phyloP scores from a whole-genome alignment of 2,113 vertebrate genomes.

The Clupea harengus region DNA sequence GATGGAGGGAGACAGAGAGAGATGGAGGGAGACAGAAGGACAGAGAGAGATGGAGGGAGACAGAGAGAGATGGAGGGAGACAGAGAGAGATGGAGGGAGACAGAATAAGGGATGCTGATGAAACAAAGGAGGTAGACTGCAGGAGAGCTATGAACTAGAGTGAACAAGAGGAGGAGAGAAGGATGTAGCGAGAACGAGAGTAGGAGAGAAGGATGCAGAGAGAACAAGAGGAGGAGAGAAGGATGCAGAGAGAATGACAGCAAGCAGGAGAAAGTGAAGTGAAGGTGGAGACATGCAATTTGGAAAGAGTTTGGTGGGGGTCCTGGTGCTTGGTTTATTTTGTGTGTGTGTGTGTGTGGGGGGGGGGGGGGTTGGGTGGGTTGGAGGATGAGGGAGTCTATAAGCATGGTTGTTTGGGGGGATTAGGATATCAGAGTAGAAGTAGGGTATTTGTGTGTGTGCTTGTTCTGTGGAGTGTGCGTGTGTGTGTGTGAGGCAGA shows the following conservation, averaged over 20 bases:
- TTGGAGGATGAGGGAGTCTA: no score
- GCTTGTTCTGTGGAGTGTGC: no score
- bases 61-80: not conserved
- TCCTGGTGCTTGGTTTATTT: no score
- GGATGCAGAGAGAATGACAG: not conserved
- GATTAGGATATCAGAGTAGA: no score
- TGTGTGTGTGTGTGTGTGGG: no score
- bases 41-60: not conserved
- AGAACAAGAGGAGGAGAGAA: no score
- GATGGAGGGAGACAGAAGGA: not conserved
- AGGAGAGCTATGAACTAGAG: no score
- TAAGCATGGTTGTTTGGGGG: no score
- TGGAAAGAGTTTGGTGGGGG: not conserved
- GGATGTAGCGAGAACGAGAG: not conserved
- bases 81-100: not conserved
- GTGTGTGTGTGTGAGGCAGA: no score
- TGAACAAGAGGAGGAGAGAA: not conserved
- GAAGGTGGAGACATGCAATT: no score
- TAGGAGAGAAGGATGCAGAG: not conserved
- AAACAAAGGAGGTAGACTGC: not conserved
- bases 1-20: not conserved
- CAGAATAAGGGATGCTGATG: not conserved
- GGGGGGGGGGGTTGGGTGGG: no score
- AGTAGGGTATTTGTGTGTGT: no score
- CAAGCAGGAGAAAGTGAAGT: not conserved